A percentile compares a stretch with the other conserved stretches of the same genome.
Conservation (phyloP, 2,888 invertebrate species). For the Tenthredo mesomela region DNA sequence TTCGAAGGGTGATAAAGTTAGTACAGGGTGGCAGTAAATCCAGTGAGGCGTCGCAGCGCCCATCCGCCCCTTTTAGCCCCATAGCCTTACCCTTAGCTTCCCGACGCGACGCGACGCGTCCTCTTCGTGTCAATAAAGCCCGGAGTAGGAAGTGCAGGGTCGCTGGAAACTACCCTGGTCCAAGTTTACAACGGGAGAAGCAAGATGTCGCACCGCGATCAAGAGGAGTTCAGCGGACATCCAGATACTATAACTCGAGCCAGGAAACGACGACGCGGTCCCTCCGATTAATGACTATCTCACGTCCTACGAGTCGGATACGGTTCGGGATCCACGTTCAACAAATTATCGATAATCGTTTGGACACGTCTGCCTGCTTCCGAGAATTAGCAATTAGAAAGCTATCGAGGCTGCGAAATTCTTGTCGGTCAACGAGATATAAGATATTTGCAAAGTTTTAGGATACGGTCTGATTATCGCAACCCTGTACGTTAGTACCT, state of each 20-base stretch:
- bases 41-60: conserved; percentile 19
- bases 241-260: not conserved
- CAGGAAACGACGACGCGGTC: not conserved
- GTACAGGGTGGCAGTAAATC: conserved; percentile 37
- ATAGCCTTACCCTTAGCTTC: not conserved
- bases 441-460: not conserved
- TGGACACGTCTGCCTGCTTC: not conserved
- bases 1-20: conserved; percentile 26
- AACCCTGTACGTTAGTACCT: not conserved
- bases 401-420: not conserved
- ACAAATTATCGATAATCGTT: conserved; percentile 18
- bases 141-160: conserved; percentile 8
- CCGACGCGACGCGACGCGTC: conserved; percentile 15
- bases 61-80: not conserved
- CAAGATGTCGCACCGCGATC: conserved; percentile 25
- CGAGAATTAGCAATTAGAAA: not conserved
- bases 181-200: not conserved
- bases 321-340: not conserved
- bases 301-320: not conserved
- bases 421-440: not conserved
- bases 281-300: conserved; percentile 35
- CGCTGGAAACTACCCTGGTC: not conserved
- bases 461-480: not conserved
- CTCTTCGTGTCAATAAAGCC: conserved; percentile 38
- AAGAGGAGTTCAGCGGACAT: not conserved